Evolutionary conservation across 2,113 vertebrate genomes (phyloP).

Genomic region (Smithornis capensis): DNA sequence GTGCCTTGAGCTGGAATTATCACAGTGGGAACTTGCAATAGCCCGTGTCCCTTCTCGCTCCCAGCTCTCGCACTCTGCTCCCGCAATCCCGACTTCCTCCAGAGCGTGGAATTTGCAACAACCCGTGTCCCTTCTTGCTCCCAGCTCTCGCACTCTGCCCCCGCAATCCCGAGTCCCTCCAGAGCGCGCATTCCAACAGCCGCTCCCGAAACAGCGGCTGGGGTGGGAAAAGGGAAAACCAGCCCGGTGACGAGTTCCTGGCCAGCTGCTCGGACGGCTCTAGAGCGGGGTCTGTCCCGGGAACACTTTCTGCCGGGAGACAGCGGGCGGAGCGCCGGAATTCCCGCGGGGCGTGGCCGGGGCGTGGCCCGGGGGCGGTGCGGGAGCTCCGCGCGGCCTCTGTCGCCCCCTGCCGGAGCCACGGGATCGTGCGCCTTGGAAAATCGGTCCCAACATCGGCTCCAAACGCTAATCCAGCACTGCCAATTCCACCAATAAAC

Average conservation of each 20-base stretch:
- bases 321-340: no score
- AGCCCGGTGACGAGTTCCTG: background rate
- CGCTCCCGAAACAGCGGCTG: background rate
- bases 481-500: fast-evolving
- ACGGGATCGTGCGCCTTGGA: background rate
- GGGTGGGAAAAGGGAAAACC: background rate
- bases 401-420: background rate
- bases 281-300: no score
- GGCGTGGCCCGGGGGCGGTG: background rate
- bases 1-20: background rate
- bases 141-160: no score
- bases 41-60: background rate
- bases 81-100: fast-evolving
- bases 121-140: background rate
- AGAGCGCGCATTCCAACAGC: fast-evolving
- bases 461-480: no score
- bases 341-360: background rate
- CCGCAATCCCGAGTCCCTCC: fast-evolving
- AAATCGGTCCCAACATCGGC: background rate
- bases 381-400: background rate
- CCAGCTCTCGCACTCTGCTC: no score
- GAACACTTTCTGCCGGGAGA: background rate
- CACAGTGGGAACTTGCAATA: fast-evolving
- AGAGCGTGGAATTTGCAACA: fast-evolving
- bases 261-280: no score